Percentiles rank a stretch among this genome's conserved stretches.
These are phyloP conservation scores for Papilio dardanus DNA, from an alignment of 1,140 invertebrate species.

Conservation along the genomic window DNA sequence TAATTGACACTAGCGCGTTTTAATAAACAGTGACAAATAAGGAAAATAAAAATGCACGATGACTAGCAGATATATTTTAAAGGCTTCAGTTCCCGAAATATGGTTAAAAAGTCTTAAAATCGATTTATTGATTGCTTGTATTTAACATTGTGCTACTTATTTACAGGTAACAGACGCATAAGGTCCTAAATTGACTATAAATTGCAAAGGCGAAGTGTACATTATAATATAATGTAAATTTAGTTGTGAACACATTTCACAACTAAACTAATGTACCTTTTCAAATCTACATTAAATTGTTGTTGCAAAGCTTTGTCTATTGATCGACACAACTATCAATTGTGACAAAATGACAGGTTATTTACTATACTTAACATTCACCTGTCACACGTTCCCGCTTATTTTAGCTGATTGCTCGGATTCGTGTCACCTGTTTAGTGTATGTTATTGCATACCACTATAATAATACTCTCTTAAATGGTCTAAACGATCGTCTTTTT, in stretches of 20 bases:
- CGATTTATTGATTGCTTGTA: not conserved
- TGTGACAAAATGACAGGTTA: slow-evolving; percentile 32
- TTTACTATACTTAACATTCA: slow-evolving; percentile 32
- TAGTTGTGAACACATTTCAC: slow-evolving; percentile 16
- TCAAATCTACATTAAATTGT: slow-evolving; percentile 23
- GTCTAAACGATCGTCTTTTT: no score
- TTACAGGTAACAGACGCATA: not conserved
- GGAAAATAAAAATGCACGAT: not conserved
- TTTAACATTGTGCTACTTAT: not conserved
- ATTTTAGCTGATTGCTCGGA: slow-evolving; percentile 9
- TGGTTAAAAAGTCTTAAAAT: not conserved
- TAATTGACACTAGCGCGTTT: no score
- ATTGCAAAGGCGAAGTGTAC: not conserved
- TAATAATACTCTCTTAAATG: not conserved
- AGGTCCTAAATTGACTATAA: slow-evolving; percentile 11
- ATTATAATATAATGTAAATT: slow-evolving; percentile 13
- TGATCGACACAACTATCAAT: slow-evolving; percentile 37
- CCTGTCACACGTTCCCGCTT: slow-evolving; percentile 20
- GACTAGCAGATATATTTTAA: not conserved
- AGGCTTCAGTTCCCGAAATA: not conserved
- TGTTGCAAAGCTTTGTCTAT: slow-evolving; percentile 28
- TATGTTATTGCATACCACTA: not conserved
- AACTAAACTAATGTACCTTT: slow-evolving; percentile 21
- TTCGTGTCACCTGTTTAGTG: slow-evolving; percentile 10
- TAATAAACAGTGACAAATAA: no score